phyloP scores from a whole-genome alignment of 2,113 vertebrate species.

The Corynorhinus townsendii region DNA sequence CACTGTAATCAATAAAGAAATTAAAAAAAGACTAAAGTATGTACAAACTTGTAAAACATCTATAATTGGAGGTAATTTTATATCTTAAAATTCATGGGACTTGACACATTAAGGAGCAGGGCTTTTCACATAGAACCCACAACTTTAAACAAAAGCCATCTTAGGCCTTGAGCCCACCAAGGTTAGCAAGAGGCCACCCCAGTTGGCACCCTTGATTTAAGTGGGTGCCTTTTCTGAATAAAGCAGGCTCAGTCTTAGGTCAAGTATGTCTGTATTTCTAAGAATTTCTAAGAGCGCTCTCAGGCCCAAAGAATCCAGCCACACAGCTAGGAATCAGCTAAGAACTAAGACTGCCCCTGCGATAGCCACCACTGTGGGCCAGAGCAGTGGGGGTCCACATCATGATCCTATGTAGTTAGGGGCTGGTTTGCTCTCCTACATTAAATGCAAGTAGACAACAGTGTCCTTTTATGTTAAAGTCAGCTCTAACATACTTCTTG shows the following conservation, averaged over 20 bases:
- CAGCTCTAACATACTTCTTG: constrained; percentile 69
- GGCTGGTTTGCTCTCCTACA: constrained; percentile 75
- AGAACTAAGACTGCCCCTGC: constrained; percentile 65
- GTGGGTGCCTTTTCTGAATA: not conserved
- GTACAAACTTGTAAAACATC: not conserved
- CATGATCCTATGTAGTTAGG: constrained; percentile 70
- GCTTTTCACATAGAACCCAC: not conserved
- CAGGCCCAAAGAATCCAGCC: constrained; percentile 68
- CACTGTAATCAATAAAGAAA: no score
- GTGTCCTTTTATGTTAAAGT: constrained; percentile 77
- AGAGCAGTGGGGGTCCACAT: constrained; percentile 68
- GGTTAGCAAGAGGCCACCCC: not conserved
- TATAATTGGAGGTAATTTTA: not conserved
- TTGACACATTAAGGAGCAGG: not conserved
- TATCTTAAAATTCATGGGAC: not conserved
- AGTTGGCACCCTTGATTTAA: not conserved
- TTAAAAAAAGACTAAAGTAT: not conserved
- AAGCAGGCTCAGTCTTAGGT: not conserved
- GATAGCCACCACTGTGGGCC: constrained; percentile 62
- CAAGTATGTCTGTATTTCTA: not conserved
- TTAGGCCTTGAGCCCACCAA: not conserved
- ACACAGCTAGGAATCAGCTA: constrained; percentile 63
- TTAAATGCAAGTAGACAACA: constrained; percentile 77
- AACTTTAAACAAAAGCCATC: not conserved
- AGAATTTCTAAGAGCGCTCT: constrained; percentile 21